Evolutionary conservation across 2,113 vertebrate genomes (phyloP).

Genomic region (Himantopus leucocephalus): DNA sequence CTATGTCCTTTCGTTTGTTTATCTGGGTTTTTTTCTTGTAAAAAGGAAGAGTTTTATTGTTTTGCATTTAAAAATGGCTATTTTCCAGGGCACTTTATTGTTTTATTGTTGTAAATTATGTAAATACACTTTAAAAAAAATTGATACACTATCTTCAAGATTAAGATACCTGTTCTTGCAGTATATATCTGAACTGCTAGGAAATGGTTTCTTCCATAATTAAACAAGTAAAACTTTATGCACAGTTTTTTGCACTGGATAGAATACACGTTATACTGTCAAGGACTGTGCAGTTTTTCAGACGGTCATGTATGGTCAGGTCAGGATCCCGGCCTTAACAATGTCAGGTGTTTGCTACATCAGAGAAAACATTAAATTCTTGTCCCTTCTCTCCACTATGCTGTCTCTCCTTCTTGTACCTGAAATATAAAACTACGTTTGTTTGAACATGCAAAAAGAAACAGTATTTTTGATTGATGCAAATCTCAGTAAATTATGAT

Average conservation of each 20-base stretch:
- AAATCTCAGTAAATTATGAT: not conserved
- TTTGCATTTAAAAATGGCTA: fast-evolving
- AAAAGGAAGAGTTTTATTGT: not conserved
- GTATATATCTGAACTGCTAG: not conserved
- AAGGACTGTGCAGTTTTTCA: not conserved
- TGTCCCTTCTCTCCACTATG: not conserved
- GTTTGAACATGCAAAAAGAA: not conserved
- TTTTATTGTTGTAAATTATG: not conserved
- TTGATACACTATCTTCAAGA: not conserved
- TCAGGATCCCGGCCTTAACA: not conserved
- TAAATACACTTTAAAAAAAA: not conserved
- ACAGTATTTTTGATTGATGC: not conserved
- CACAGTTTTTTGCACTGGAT: not conserved
- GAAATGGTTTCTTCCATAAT: not conserved
- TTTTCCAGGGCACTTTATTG: not conserved
- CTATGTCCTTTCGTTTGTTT: not conserved
- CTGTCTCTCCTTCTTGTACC: not conserved
- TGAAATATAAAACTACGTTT: not conserved
- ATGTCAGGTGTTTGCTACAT: not conserved
- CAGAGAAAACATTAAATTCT: not conserved
- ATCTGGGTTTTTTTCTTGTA: not conserved
- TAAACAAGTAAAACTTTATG: not conserved
- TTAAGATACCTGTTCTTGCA: not conserved
- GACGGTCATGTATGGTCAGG: not conserved
- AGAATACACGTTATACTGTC: not conserved